Evolutionary conservation across 2,797 vertebrate species (phyloP).

Genomic region (Parauchenoglanis punctatus): DNA sequence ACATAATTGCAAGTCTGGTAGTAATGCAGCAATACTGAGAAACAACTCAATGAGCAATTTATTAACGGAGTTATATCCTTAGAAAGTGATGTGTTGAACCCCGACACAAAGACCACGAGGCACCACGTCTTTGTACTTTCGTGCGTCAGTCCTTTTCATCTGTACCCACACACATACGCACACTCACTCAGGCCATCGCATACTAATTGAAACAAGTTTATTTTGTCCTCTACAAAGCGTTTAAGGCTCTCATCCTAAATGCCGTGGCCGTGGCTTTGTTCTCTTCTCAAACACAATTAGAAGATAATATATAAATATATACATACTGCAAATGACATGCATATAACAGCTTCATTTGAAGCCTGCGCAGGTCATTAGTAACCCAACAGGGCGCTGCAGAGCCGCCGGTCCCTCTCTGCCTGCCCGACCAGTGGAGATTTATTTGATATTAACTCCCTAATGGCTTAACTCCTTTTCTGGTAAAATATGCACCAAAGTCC

Average conservation of each 20-base stretch:
- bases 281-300: conserved; percentile 99
- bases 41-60: conserved; percentile 22
- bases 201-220: conserved; percentile 98
- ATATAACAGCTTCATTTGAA: conserved; percentile 99
- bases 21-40: conserved; percentile 16
- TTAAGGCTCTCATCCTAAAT: conserved; percentile 76
- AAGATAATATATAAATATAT: conserved; percentile 99
- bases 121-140: conserved; percentile 18
- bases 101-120: conserved; percentile 5
- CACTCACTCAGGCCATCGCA: conserved; percentile 35
- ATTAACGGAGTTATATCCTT: conserved; percentile 9
- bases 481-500: conserved; percentile 98
- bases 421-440: conserved; percentile 99
- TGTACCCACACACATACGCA: background rate
- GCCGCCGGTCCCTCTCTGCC: conserved; percentile 92
- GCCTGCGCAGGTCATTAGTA: conserved; percentile 99
- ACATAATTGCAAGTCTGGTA: conserved; percentile 19
- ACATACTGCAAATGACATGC: conserved; percentile 99
- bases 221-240: conserved; percentile 84
- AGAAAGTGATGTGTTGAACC: conserved; percentile 7
- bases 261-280: conserved; percentile 86
- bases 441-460: conserved; percentile 99
- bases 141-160: background rate
- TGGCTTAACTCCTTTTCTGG: conserved; percentile 83
- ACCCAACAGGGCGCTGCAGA: conserved; percentile 93